phyloP scores from a whole-genome alignment of 2,113 vertebrate species.

The Myiozetetes cayanensis region DNA sequence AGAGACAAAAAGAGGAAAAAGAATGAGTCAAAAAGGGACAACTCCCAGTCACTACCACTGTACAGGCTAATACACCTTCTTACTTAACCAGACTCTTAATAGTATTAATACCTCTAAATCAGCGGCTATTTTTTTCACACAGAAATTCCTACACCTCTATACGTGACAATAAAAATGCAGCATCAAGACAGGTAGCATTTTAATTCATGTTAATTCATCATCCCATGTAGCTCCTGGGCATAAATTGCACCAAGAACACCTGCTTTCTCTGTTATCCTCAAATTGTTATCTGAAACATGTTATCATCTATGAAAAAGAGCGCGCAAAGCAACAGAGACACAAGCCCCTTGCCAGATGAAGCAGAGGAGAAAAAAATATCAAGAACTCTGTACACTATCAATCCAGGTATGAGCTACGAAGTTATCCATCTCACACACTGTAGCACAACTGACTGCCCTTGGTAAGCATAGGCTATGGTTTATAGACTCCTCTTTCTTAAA shows the following conservation, averaged over 20 bases:
- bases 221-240: background rate
- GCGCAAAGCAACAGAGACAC: background rate
- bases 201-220: background rate
- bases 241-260: background rate
- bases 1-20: background rate
- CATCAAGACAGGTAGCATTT: background rate
- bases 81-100: background rate
- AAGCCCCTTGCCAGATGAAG: background rate
- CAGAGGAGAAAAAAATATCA: background rate
- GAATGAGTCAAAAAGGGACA: background rate
- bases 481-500: background rate
- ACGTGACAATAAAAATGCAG: background rate
- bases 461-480: background rate
- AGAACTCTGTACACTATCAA: background rate
- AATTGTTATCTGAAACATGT: background rate
- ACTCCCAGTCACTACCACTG: background rate
- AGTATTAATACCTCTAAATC: background rate
- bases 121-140: background rate
- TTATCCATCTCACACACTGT: background rate
- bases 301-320: background rate
- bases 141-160: background rate
- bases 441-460: background rate
- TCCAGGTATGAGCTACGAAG: background rate
- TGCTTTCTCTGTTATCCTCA: background rate
- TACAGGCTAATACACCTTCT: background rate